Conservation (phyloP, 2,888 invertebrate species). For the Mesodorylaimus sp. region DNA sequence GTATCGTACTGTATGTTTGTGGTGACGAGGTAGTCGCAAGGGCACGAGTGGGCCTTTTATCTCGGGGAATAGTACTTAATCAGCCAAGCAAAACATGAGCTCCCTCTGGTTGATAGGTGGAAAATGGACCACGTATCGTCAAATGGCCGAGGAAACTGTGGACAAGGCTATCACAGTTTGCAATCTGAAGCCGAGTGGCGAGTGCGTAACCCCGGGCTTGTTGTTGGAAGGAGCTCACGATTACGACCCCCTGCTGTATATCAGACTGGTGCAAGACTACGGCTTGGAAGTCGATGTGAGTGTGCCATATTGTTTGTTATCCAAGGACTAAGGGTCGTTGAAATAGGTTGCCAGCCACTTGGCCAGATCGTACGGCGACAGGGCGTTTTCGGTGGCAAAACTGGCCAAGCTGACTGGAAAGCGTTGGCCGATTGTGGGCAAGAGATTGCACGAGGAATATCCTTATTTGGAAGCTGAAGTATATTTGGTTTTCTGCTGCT, state of each 20-base stretch:
- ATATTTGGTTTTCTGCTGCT: constrained; percentile 5
- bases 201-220: constrained; percentile 60
- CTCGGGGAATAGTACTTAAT: too few species aligned
- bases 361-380: constrained; percentile 84
- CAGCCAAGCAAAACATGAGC: too few species aligned
- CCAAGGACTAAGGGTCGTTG: too few species aligned
- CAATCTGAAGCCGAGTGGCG: constrained; percentile 47
- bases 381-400: constrained; percentile 90
- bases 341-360: constrained; percentile 81
- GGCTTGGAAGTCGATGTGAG: constrained; percentile 79
- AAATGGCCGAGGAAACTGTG: constrained; percentile 91
- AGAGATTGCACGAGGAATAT: constrained; percentile 86
- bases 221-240: constrained; percentile 86
- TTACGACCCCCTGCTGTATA: constrained; percentile 95
- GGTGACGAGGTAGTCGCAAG: too few species aligned
- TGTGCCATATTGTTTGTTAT: not conserved
- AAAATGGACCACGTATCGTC: constrained; percentile 96
- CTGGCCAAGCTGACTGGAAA: constrained; percentile 82
- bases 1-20: too few species aligned
- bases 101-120: constrained; percentile 50
- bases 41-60: too few species aligned
- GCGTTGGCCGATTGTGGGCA: constrained; percentile 93
- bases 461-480: constrained; percentile 95
- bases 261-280: constrained; percentile 92
- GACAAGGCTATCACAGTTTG: constrained; percentile 70